Conservation (phyloP, 1,140 invertebrate genomes). For the Heliconius himera region DNA sequence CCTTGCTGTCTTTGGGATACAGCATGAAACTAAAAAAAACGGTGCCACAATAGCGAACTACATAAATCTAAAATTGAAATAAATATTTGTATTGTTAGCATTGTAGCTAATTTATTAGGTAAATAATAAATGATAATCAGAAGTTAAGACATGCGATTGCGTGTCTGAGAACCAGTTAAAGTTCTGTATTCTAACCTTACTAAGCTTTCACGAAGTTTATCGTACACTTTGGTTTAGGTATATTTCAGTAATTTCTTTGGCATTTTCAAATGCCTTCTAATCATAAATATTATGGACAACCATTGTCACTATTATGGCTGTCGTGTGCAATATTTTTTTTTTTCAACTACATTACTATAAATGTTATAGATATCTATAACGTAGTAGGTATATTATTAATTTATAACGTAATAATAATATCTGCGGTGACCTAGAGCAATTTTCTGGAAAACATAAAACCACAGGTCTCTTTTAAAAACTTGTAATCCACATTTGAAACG, state of each 20-base stretch:
- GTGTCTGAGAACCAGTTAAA: neutral
- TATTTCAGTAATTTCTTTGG: conserved; percentile 6
- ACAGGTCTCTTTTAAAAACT: too few relatives aligned
- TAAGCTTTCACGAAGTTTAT: neutral
- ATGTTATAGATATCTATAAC: too few relatives aligned
- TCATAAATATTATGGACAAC: neutral
- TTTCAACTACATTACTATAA: neutral
- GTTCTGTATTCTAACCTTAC: neutral
- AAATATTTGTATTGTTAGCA: too few relatives aligned
- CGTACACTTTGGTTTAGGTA: neutral
- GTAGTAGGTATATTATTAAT: too few relatives aligned
- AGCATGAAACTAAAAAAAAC: too few relatives aligned
- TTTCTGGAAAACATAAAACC: too few relatives aligned
- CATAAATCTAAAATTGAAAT: too few relatives aligned
- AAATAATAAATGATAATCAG: conserved; percentile 7
- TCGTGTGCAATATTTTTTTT: neutral
- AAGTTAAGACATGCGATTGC: neutral
- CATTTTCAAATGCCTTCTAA: neutral
- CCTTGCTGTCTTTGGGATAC: too few relatives aligned
- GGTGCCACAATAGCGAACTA: too few relatives aligned
- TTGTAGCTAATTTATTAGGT: neutral
- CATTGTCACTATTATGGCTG: neutral
- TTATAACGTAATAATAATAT: too few relatives aligned
- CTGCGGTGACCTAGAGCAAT: too few relatives aligned
- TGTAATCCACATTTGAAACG: too few relatives aligned